These are phyloP conservation scores for Protodeltote pygarga DNA, from an alignment of 2,888 invertebrate species.

Conservation along the genomic window DNA sequence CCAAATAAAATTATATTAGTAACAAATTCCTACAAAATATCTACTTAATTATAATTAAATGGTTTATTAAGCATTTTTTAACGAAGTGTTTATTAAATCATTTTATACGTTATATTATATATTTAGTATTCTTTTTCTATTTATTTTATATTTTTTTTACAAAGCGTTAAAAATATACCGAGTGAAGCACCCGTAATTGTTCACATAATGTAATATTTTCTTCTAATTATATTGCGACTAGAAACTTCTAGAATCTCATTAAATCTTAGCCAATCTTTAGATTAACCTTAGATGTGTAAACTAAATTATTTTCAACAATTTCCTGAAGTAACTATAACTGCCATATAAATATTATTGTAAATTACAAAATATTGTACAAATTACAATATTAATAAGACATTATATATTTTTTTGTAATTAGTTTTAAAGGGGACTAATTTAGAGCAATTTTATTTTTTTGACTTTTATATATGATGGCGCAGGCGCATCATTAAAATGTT, in stretches of 20 bases:
- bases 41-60: background rate
- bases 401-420: conserved; percentile 12
- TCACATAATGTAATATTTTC: background rate
- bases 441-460: conserved; percentile 2
- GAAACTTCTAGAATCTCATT: conserved; percentile 53
- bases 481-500: background rate
- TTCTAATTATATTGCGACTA: conserved; percentile 5
- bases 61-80: background rate
- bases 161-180: too few relatives aligned
- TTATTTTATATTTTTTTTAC: too few relatives aligned
- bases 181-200: too few relatives aligned
- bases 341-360: conserved; percentile 61
- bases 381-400: conserved; percentile 46
- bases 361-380: conserved; percentile 64
- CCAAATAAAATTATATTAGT: conserved; percentile 46
- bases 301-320: conserved; percentile 39
- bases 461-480: background rate
- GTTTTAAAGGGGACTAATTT: conserved; percentile 24
- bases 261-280: conserved; percentile 61
- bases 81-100: background rate
- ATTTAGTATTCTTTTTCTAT: too few relatives aligned
- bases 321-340: conserved; percentile 47
- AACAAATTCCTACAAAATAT: conserved; percentile 25
- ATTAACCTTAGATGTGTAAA: conserved; percentile 28
- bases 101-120: too few relatives aligned